These are phyloP conservation scores for Eilema griseolum DNA, from an alignment of 2,888 invertebrate genomes.

Conservation along the genomic window DNA sequence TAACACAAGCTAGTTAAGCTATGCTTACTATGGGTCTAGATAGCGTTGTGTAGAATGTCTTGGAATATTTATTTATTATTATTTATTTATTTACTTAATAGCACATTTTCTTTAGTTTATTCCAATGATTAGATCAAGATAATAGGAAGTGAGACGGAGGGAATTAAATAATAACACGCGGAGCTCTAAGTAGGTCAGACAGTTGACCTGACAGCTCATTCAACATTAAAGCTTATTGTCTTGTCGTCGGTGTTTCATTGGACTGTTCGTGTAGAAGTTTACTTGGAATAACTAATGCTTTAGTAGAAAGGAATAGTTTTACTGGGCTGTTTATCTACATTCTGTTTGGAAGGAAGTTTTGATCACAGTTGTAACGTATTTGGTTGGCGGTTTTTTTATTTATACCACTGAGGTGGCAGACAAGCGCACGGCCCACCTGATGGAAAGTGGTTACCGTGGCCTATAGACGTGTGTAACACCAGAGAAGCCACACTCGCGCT, in stretches of 20 bases:
- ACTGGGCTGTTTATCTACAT: background rate
- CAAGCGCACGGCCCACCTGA: too few species aligned
- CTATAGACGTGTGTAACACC: too few species aligned
- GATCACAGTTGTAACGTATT: background rate
- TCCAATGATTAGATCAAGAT: slow-evolving; percentile 27
- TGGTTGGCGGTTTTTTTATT: too few species aligned
- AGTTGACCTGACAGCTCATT: slow-evolving; percentile 55
- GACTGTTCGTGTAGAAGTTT: slow-evolving; percentile 14
- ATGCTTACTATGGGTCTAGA: too few species aligned
- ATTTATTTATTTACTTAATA: too few species aligned
- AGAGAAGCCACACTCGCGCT: too few species aligned
- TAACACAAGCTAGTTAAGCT: too few species aligned
- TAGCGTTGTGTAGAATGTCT: too few species aligned
- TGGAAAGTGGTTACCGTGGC: too few species aligned
- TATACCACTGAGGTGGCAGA: too few species aligned
- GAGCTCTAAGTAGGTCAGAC: slow-evolving; percentile 55
- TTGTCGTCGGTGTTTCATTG: slow-evolving; percentile 17
- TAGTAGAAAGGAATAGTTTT: slow-evolving; percentile 1
- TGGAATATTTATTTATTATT: too few species aligned
- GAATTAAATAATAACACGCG: slow-evolving; percentile 46
- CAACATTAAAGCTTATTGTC: slow-evolving; percentile 61
- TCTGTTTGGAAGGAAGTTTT: background rate
- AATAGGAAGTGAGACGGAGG: slow-evolving; percentile 32
- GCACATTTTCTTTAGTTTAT: background rate
- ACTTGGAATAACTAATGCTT: slow-evolving; percentile 4